Evolutionary conservation across 2,113 vertebrate genomes (phyloP).

Genomic region (Anhinga anhinga): DNA sequence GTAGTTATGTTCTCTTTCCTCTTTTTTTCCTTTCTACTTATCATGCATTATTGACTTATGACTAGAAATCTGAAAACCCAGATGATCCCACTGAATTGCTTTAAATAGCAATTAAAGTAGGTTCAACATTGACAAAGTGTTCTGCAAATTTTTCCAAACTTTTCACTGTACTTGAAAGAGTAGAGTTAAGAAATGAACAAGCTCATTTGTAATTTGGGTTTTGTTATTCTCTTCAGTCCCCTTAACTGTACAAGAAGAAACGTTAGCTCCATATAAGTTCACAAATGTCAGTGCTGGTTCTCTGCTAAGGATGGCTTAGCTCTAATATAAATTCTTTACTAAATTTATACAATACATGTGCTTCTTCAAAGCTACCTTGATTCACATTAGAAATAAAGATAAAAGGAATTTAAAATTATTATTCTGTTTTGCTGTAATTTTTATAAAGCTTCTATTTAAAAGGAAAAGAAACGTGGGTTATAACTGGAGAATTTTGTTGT

Average conservation of each 20-base stretch:
- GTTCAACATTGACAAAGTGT: background rate
- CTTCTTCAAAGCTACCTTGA: background rate
- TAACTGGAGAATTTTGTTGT: background rate
- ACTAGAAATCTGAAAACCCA: background rate
- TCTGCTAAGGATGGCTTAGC: background rate
- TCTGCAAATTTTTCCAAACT: background rate
- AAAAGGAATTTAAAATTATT: background rate
- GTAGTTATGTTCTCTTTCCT: background rate
- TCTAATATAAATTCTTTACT: background rate
- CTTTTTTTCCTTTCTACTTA: background rate
- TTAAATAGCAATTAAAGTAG: background rate
- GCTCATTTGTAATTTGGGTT: background rate
- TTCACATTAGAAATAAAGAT: background rate
- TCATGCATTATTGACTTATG: background rate
- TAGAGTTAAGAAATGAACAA: background rate
- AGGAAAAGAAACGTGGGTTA: background rate
- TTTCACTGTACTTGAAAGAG: background rate
- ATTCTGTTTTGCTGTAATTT: background rate
- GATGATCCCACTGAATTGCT: background rate
- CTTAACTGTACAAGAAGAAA: background rate
- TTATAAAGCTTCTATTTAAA: background rate
- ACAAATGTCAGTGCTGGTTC: background rate
- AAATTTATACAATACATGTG: background rate
- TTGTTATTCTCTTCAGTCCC: background rate
- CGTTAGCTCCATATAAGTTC: background rate